Base-by-base conservation (phyloP, 2,113 vertebrate genomes). In the Delphinapterus leucas region DNA sequence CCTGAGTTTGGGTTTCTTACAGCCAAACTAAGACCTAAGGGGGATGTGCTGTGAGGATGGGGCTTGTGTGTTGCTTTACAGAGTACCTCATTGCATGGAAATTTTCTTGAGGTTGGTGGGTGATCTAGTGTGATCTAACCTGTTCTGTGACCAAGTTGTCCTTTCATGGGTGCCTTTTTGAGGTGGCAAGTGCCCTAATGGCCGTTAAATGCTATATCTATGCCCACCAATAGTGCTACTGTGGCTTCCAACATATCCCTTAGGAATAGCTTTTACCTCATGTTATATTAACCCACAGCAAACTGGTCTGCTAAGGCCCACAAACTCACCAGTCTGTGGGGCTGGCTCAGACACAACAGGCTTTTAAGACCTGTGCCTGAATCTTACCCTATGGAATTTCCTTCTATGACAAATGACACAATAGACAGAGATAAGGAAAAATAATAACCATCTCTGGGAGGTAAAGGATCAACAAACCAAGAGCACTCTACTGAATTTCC, bases 401-500 rank as follows among this genome's bases (percentile, higher is more conserved):
- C 77, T 80, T 80, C 77, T 58, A 25, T 6, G 7, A 1, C 21
- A 80, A 58, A 58, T 58, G 77, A 80, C 21, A 47, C 41, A 58
- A 15, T 15, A 15, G 76, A n/a, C 20, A 77, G 47, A 79, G 47
- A 23, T 20, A 36, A 80, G 33, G 76, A 8, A 36, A 80, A 80
- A 1, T 13, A 36, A 36, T n/a, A 58, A 14, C 33, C 12, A 5
- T 58, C 23, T 36, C 77, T 58, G 53, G 55, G 49, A 58, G 23
- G 12, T 5, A 25, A 58, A 36, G 14, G 33, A 55, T 33, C 6
- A 4, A 8, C 11, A 79, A 53, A 25, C 33, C 77, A 26, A 9
- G 49, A 25, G 21, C 17, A n/a, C 21, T 0, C 33, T 13, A 1
- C 21, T 21, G 23, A 31, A 14, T 8, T n/a, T 0, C 47, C 76